Base-by-base conservation (phyloP, 2,113 vertebrate genomes). In the Coregonus clupeaformis region DNA sequence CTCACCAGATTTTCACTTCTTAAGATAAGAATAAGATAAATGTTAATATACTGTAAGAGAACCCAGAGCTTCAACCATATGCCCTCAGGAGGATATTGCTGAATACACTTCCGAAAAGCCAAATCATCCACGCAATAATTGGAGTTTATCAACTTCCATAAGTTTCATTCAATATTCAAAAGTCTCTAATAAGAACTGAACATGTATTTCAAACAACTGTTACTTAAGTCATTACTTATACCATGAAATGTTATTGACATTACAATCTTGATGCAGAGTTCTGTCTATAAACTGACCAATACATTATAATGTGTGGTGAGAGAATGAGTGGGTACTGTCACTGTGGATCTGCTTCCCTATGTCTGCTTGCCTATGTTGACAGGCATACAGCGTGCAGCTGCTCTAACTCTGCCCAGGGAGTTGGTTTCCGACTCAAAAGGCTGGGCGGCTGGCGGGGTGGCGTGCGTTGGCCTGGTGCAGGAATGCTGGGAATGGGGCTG, bases 401-500 rank as follows among this genome's bases (percentile, higher is more conserved):
- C 75, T 52, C 78, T 12, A 65, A 69, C 68, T 47, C 25, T 74
- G 29, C 7, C 60, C 25, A 52, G 45, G 72, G 68, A 75, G 36
- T 1, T 6, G 64, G 71, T 75, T 80, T 77, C 68, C 32, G 30
- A 27, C 68, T 45, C 24, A 22, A 25, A 3, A 68, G 69, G 60
- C 73, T 65, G 29, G 49, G 63, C 30, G 42, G 29, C 14, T 57
- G 60, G 22, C 24, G 30, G 45, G 66, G 6, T 16, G 57, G 20
- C 45, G 25, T 65, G 36, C 42, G 73, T 47, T 18, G 47, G 72
- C 64, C 75, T 73, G 69, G 45, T 49, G 67, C 63, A 80, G 77
- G 77, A 86, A 86, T 87, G 82, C 75, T 79, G 76, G 68, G 73
- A 80, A 82, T 74, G 67, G 73, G 73, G 52, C n/a, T 11, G 64